phyloP scores from a whole-genome alignment of 2,797 vertebrate species.

The Halcyon badia region DNA sequence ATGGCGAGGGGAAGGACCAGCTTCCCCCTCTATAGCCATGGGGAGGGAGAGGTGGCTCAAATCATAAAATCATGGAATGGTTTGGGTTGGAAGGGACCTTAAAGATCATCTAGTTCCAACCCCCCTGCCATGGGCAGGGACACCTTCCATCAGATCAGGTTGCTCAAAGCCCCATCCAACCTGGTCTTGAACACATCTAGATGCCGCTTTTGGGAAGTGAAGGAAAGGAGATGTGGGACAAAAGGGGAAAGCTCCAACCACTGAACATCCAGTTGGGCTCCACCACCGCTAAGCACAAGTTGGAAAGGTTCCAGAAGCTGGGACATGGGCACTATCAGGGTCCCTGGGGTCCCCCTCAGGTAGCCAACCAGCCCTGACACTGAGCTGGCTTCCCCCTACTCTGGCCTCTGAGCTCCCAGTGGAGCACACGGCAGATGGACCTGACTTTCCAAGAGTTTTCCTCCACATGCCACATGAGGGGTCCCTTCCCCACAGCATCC shows the following conservation, averaged over 20 bases:
- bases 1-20: neutral
- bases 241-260: rapidly evolving
- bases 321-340: neutral
- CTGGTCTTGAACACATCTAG: neutral
- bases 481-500: neutral
- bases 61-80: neutral
- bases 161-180: neutral
- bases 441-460: too few relatives aligned
- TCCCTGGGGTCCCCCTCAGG: neutral
- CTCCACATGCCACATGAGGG: rapidly evolving
- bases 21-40: neutral
- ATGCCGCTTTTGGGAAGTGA: neutral
- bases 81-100: neutral
- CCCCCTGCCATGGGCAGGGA: neutral
- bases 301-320: neutral
- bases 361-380: neutral
- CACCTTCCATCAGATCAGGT: neutral
- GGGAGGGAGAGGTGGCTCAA: neutral
- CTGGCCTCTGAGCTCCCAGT: neutral
- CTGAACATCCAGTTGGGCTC: neutral
- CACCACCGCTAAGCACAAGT: rapidly evolving
- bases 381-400: rapidly evolving
- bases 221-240: neutral
- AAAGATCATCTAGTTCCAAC: neutral
- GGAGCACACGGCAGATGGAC: neutral